phyloP scores from a whole-genome alignment of 2,888 invertebrate species.

The Lochmaea crataegi region DNA sequence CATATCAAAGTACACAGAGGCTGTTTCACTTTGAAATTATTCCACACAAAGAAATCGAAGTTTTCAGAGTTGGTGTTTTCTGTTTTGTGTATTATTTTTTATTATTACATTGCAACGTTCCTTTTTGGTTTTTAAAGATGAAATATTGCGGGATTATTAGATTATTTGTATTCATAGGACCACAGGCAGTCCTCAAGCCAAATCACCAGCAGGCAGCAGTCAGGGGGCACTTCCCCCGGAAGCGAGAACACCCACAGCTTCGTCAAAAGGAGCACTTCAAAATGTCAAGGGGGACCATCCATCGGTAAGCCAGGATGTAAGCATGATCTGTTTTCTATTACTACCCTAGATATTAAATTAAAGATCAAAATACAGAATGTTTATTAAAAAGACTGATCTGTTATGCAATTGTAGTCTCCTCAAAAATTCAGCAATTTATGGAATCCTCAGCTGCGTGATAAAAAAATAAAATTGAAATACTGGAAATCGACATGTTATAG shows the following conservation, averaged over 20 bases:
- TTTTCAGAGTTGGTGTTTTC: background rate
- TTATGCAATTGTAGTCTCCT: background rate
- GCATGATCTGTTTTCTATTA: constrained; percentile 56
- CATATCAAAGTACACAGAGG: background rate
- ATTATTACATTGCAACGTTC: background rate
- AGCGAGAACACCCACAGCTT: constrained; percentile 72
- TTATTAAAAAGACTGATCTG: background rate
- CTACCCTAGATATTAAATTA: constrained; percentile 30
- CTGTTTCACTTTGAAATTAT: background rate
- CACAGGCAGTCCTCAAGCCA: constrained; percentile 79
- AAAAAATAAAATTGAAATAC: too few relatives aligned
- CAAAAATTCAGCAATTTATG: too few relatives aligned
- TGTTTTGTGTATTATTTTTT: background rate
- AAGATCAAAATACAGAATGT: constrained; percentile 7
- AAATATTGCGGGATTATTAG: background rate
- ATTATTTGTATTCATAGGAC: constrained; percentile 67
- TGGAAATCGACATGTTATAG: too few relatives aligned
- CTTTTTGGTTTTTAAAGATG: background rate
- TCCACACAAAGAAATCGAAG: background rate
- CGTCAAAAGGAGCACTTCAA: constrained; percentile 79
- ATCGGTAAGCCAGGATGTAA: constrained; percentile 74
- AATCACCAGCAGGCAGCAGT: constrained; percentile 80
- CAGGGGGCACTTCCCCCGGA: constrained; percentile 66
- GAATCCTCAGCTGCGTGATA: too few relatives aligned
- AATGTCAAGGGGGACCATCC: constrained; percentile 83